phyloP scores from a whole-genome alignment of 1,140 invertebrate genomes.

The Helicoverpa armigera region DNA sequence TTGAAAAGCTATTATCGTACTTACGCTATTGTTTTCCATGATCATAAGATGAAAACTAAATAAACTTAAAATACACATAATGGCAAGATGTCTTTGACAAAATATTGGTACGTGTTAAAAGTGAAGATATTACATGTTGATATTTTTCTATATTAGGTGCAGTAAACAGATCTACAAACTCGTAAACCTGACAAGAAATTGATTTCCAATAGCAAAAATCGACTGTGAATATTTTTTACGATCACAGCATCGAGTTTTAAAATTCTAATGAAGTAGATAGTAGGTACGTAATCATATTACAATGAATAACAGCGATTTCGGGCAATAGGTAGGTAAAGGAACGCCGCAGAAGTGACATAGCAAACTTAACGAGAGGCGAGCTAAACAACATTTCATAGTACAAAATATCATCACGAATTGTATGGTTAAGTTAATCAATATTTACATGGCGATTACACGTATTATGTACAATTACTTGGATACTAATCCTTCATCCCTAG shows the following conservation, averaged over 20 bases:
- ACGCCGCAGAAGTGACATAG: conserved; percentile 9
- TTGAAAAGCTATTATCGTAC: background rate
- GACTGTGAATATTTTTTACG: background rate
- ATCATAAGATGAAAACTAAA: background rate
- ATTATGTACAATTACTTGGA: conserved; percentile 46
- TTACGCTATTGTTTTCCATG: no score
- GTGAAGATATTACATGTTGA: background rate
- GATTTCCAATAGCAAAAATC: background rate
- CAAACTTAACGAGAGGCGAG: conserved; percentile 15
- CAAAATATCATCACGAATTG: conserved; percentile 47
- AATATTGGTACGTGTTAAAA: background rate
- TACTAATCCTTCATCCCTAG: conserved; percentile 21
- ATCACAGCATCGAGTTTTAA: conserved; percentile 5
- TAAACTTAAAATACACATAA: background rate
- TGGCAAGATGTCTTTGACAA: background rate
- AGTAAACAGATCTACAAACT: background rate
- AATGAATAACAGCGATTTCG: background rate
- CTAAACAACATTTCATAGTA: conserved; percentile 58
- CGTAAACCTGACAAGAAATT: background rate
- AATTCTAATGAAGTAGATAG: background rate
- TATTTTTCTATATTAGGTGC: background rate
- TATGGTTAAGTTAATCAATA: conserved; percentile 53
- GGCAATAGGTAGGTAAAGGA: conserved; percentile 5
- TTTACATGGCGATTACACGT: conserved; percentile 52
- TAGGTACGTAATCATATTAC: background rate